Conservation (phyloP, 2,888 invertebrate genomes). For the Aleiodes testaceus region DNA sequence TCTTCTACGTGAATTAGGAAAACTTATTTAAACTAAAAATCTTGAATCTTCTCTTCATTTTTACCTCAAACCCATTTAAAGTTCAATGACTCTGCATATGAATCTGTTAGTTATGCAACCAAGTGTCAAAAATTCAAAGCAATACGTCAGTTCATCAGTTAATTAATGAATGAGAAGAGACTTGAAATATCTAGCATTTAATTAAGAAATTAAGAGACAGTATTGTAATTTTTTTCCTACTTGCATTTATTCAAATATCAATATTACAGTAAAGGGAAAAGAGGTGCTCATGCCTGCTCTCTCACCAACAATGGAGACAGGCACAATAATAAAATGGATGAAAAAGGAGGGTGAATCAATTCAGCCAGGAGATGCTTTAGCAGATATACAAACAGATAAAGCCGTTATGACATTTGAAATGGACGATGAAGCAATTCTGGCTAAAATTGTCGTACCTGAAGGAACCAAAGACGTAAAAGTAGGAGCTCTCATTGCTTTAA, state of each 20-base stretch:
- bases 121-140: constrained; percentile 14
- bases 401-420: constrained; percentile 77
- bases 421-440: constrained; percentile 78
- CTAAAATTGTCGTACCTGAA: constrained; percentile 77
- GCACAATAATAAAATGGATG: constrained; percentile 77
- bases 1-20: not conserved
- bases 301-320: constrained; percentile 79
- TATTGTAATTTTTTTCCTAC: not conserved
- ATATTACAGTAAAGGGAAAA: constrained; percentile 68
- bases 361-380: constrained; percentile 77
- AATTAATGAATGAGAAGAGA: constrained; percentile 8
- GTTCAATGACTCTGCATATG: not conserved
- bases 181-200: not conserved
- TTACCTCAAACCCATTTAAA: not conserved
- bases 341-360: constrained; percentile 76
- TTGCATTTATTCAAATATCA: not conserved
- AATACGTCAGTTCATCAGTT: not conserved
- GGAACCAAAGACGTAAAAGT: constrained; percentile 76
- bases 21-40: not conserved
- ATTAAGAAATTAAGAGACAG: not conserved
- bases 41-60: not conserved
- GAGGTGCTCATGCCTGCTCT: constrained; percentile 76
- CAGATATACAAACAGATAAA: constrained; percentile 81
- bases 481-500: constrained; percentile 77
- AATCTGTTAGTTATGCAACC: constrained; percentile 48